Conservation (phyloP, 1,140 invertebrate species). For the Drosophila kohkoa region DNA sequence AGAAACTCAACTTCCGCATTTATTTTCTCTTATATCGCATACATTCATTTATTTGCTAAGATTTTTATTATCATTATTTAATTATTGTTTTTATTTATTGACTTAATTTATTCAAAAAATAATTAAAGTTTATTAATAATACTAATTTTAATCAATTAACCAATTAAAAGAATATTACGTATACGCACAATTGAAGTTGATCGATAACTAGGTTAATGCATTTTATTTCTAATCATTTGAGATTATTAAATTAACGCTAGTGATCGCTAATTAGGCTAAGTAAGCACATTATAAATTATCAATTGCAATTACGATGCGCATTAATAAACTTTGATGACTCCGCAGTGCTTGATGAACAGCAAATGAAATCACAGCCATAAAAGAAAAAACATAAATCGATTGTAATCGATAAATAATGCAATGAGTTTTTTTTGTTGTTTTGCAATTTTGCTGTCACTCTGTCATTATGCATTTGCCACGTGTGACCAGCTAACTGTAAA, state of each 20-base stretch:
- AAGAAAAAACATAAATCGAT: neutral
- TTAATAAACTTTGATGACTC: neutral
- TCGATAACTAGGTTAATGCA: neutral
- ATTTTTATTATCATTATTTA: no score
- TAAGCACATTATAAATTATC: neutral
- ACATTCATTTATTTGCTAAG: no score
- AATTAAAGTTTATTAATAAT: no score
- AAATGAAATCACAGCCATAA: neutral
- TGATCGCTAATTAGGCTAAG: neutral
- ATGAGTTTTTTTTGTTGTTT: neutral
- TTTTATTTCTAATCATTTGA: neutral
- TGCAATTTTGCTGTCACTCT: constrained; percentile 18
- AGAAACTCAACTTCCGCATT: neutral
- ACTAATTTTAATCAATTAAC: no score
- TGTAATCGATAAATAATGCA: constrained; percentile 31
- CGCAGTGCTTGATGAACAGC: neutral
- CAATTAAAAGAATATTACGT: neutral
- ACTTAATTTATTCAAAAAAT: no score
- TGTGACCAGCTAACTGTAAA: constrained; percentile 48
- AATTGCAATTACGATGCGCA: neutral
- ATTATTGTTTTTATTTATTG: no score
- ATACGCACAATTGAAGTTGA: neutral
- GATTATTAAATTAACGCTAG: neutral
- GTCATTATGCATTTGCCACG: constrained; percentile 41
- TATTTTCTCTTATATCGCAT: no score